A percentile compares a stretch with the other conserved stretches of the same genome.
Evolutionary conservation across 2,888 invertebrate species (phyloP).

Genomic region (Epirrhoe tristata): DNA sequence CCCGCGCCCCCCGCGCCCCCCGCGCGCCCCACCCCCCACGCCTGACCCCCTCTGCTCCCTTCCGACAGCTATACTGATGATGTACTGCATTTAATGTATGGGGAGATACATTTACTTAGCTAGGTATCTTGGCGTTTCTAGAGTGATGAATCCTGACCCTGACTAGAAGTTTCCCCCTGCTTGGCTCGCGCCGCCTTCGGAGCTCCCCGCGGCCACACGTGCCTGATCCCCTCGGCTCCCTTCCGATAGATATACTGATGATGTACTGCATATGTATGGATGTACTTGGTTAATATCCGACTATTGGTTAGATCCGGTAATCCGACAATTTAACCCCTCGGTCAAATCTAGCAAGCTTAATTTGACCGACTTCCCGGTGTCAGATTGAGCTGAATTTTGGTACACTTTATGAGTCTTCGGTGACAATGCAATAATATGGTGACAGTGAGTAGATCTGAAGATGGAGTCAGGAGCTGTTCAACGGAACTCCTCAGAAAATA

Average conservation of each 20-base stretch:
- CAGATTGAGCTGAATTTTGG: no score
- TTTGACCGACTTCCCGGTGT: no score
- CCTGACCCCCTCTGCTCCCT: not conserved
- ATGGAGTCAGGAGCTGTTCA: no score
- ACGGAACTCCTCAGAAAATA: no score
- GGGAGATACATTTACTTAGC: not conserved
- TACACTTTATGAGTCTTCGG: no score
- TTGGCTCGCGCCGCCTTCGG: conserved; percentile 96
- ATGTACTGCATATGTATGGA: conserved; percentile 23
- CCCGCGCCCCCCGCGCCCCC: conserved; percentile 38
- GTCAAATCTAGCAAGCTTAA: no score
- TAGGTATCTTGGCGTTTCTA: not conserved
- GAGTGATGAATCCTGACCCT: no score
- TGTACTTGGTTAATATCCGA: no score
- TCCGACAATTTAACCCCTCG: no score
- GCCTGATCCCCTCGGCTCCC: not conserved
- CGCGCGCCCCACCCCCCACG: conserved; percentile 32
- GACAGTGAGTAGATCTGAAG: no score
- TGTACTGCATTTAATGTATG: conserved; percentile 20
- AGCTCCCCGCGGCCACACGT: conserved; percentile 23
- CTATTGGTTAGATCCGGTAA: no score
- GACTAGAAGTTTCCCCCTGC: conserved; percentile 93
- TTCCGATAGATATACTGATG: not conserved
- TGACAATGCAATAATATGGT: no score
- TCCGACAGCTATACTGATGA: conserved; percentile 1